Evolutionary conservation across 2,113 vertebrate species (phyloP).

Genomic region (Zosterops japonicus): DNA sequence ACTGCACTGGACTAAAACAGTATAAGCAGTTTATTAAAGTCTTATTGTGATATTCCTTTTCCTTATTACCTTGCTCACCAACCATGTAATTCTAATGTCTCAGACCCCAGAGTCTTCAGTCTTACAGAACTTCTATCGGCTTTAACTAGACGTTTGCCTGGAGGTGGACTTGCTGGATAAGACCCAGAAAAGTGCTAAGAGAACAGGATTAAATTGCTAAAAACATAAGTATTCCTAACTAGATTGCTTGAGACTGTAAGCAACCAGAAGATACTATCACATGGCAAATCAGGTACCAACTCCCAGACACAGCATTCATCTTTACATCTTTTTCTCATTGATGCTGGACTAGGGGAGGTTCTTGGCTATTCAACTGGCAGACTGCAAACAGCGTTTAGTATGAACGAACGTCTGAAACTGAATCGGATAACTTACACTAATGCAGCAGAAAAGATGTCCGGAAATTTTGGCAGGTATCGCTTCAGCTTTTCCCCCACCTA

Average conservation of each 20-base stretch:
- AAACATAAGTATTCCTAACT: neutral
- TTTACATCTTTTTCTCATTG: neutral
- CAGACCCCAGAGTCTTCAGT: neutral
- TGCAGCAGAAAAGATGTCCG: neutral
- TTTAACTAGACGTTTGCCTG: neutral
- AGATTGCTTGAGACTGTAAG: neutral
- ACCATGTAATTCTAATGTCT: constrained; percentile 26
- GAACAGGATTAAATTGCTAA: neutral
- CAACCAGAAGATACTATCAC: neutral
- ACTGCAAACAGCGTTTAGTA: neutral
- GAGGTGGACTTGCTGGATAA: neutral
- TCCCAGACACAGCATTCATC: neutral
- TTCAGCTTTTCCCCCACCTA: neutral
- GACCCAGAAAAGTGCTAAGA: neutral
- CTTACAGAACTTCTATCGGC: neutral
- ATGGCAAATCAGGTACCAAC: neutral
- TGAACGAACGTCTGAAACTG: neutral
- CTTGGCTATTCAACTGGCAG: neutral
- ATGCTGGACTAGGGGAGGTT: neutral
- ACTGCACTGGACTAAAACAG: neutral
- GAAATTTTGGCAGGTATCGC: neutral
- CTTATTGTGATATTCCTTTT: constrained; percentile 25
- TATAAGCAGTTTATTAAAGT: constrained; percentile 19
- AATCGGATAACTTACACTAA: neutral
- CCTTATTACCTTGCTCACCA: constrained; percentile 5